Evolutionary conservation across 2,113 vertebrate species (phyloP), one percentile per base, ranked within the genome.

Genomic region (Aphyosemion australe): DNA sequence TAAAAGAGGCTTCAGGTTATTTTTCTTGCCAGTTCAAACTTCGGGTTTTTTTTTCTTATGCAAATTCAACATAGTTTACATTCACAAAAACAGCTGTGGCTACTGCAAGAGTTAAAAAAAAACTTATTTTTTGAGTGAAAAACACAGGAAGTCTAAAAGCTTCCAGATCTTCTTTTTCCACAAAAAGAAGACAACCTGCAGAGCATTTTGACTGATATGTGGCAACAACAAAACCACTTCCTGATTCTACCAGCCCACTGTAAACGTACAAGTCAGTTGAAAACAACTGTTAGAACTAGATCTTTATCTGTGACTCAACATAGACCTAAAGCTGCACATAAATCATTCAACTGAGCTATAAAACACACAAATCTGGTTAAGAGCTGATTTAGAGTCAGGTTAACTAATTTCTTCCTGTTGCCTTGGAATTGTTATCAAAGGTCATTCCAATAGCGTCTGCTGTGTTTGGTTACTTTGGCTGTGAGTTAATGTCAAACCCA

Each of bases 181-280:
- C 41, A 10, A 12, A 41, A 52, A 11, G 45, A 52, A 11, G 46
- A 1, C 11, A 8, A 18, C 10, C n/a, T 20, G 46, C 34, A 58
- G 60, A 62, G 19, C 14, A 0, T 18, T 60, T 2, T 19, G 1
- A 52, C 43, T 20, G 32, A 16, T 34, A 50, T 72, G 76, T 26
- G 26, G 62, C 65, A 65, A 77, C 58, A 6, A 54, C 13, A 43
- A 69, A 79, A 69, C 73, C 76, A 74, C 84, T 84, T 88, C 86
- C 83, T 84, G 3, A 31, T 6, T 10, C 51, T 46, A 26, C 54
- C 34, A 59, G 2, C 1, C 26, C 20, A 21, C 7, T 48, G 32
- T 4, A 8, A 1, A 12, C 21, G 10, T 13, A 15, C 46, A n/a
- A n/a, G 43, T 13, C 6, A 1, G 48, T 42, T 42, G 2, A 13